Evolutionary conservation across 2,113 vertebrate species (phyloP).

Genomic region (Vireo altiloquus): DNA sequence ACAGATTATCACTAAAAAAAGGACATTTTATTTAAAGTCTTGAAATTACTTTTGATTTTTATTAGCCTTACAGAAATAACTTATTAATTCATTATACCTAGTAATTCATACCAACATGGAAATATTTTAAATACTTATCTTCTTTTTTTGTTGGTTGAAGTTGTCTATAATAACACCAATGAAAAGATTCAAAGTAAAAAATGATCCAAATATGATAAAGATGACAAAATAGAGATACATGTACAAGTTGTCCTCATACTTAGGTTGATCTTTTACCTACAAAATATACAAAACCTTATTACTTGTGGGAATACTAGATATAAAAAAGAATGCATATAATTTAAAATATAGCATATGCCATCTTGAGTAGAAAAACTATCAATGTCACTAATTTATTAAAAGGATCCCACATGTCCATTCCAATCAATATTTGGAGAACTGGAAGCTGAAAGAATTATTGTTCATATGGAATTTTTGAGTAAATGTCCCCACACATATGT

Average conservation of each 20-base stretch:
- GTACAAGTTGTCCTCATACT: constrained; percentile 83
- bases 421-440: not conserved
- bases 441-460: not conserved
- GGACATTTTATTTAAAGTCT: not conserved
- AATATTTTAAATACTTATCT: constrained; percentile 88
- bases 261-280: constrained; percentile 84
- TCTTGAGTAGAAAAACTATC: not conserved
- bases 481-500: not conserved
- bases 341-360: not conserved
- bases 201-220: constrained; percentile 97
- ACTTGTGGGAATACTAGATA: not conserved
- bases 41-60: not conserved
- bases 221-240: constrained; percentile 97
- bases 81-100: not conserved
- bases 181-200: constrained; percentile 98
- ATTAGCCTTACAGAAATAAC: not conserved
- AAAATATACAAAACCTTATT: constrained; percentile 1
- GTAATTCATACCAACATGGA: not conserved
- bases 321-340: not conserved
- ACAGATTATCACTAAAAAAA: not conserved
- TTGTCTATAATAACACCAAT: constrained; percentile 99
- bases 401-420: not conserved
- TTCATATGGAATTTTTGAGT: not conserved
- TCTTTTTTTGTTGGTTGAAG: constrained; percentile 99
- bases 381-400: not conserved